A percentile compares a stretch with the other conserved stretches of the same genome.
These are phyloP conservation scores for Apotomis turbidana DNA, from an alignment of 2,888 invertebrate species.

Conservation along the genomic window DNA sequence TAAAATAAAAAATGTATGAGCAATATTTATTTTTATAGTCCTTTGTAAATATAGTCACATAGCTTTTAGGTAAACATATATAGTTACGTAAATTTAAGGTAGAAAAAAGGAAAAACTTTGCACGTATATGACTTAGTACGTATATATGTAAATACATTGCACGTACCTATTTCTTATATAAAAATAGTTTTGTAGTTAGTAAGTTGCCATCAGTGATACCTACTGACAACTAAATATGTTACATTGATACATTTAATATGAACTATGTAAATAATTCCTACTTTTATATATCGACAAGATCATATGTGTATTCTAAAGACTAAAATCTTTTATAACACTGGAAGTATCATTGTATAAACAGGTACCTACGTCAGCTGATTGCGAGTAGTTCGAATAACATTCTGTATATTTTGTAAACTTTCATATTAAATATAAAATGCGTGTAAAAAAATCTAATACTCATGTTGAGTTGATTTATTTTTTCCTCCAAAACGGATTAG, in stretches of 20 bases:
- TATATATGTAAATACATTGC: neutral
- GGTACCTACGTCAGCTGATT: too few species aligned
- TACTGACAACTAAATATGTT: too few species aligned
- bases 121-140: neutral
- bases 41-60: slow-evolving; percentile 24
- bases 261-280: too few species aligned
- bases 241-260: too few species aligned
- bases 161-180: too few species aligned
- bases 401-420: slow-evolving; percentile 17
- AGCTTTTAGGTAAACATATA: neutral
- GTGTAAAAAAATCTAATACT: slow-evolving; percentile 19
- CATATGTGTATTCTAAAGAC: too few species aligned
- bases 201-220: too few species aligned
- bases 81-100: neutral
- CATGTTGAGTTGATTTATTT: slow-evolving; percentile 30
- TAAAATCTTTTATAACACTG: too few species aligned
- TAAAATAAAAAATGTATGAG: neutral
- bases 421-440: slow-evolving; percentile 16
- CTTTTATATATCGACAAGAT: too few species aligned
- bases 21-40: slow-evolving; percentile 28
- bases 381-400: neutral
- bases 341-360: too few species aligned
- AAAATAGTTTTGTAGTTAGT: too few species aligned
- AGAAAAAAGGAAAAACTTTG: neutral
- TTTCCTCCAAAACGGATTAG: slow-evolving; percentile 60